phyloP scores from a whole-genome alignment of 2,113 vertebrate genomes.

The Mugil cephalus region DNA sequence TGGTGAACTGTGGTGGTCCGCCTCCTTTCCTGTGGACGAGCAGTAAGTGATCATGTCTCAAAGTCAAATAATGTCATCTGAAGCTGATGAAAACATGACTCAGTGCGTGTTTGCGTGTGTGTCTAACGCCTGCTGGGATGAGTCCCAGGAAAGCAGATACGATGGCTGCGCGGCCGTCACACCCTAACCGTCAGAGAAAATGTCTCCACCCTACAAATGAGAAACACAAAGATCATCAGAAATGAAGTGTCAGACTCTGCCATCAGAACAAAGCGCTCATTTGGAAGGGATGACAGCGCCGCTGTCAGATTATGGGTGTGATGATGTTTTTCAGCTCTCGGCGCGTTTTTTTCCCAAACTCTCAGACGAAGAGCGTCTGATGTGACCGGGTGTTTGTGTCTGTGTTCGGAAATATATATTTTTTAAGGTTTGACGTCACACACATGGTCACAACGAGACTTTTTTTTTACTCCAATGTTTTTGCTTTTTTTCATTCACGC shows the following conservation, averaged over 20 bases:
- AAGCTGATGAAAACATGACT: not conserved
- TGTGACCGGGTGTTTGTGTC: not conserved
- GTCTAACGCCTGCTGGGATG: constrained; percentile 1
- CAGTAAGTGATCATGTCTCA: not conserved
- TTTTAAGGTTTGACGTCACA: not conserved
- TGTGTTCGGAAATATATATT: not conserved
- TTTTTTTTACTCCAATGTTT: not conserved
- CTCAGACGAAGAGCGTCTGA: not conserved
- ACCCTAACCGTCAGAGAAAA: constrained; percentile 60
- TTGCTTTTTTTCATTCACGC: not conserved
- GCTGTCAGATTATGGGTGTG: constrained; percentile 41
- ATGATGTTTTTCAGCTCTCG: constrained; percentile 4
- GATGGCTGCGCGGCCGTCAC: constrained; percentile 53
- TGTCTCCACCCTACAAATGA: constrained; percentile 56
- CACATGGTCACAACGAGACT: no score
- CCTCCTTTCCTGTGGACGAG: not conserved
- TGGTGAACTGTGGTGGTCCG: not conserved
- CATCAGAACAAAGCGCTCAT: constrained; percentile 54
- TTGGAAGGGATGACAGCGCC: constrained; percentile 26
- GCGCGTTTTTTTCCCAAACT: not conserved
- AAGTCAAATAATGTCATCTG: constrained; percentile 11
- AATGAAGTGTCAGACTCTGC: constrained; percentile 33
- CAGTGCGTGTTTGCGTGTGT: constrained; percentile 4
- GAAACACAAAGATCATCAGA: constrained; percentile 55
- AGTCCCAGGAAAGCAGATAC: constrained; percentile 50